A percentile compares a stretch with the other conserved stretches of the same genome.
Evolutionary conservation across 2,888 invertebrate genomes (phyloP).

Genomic region (Sclerodermus sp.): DNA sequence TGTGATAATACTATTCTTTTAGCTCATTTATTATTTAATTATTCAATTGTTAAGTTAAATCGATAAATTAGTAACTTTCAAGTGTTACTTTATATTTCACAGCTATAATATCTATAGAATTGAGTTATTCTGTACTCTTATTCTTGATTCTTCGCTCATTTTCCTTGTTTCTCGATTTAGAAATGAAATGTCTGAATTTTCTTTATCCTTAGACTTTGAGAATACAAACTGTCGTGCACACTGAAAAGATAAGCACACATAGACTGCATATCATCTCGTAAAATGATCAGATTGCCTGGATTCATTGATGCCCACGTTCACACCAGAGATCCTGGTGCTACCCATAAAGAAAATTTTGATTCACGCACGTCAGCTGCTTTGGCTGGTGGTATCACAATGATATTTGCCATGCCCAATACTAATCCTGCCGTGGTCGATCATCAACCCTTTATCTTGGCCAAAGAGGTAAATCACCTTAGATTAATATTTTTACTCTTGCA

Average conservation of each 20-base stretch:
- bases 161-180: no score
- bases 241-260: conserved; percentile 91
- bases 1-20: no score
- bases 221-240: conserved; percentile 67
- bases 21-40: no score
- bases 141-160: no score
- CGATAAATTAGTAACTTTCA: no score
- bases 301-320: conserved; percentile 98
- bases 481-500: no score
- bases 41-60: no score
- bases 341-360: conserved; percentile 94
- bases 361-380: conserved; percentile 88
- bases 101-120: no score
- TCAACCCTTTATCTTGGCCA: conserved; percentile 74
- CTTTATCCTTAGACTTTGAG: conserved; percentile 67
- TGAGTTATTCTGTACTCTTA: no score
- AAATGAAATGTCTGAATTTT: no score
- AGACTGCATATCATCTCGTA: conserved; percentile 93
- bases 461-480: conserved; percentile 66
- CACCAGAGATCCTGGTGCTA: conserved; percentile 95
- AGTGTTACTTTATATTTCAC: no score
- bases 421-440: conserved; percentile 87
- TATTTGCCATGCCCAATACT: conserved; percentile 99
- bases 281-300: conserved; percentile 88
- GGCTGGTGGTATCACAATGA: conserved; percentile 90